Evolutionary conservation across 2,888 invertebrate genomes (phyloP).

Genomic region (Lochmaea crataegi): DNA sequence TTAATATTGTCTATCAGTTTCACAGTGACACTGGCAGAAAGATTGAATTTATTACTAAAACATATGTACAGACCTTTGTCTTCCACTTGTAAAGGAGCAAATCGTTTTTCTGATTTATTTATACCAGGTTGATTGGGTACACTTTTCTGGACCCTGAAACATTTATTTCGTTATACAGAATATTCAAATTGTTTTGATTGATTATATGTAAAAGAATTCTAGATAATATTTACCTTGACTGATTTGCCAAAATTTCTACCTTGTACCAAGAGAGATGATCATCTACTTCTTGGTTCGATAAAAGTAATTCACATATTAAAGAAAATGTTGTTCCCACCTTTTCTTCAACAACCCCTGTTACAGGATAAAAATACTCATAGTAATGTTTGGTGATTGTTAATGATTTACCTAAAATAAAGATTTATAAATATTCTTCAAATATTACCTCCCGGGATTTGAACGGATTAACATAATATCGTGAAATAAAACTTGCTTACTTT

Average conservation of each 20-base stretch:
- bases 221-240: conserved; percentile 39
- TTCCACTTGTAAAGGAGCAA: conserved; percentile 55
- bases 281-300: conserved; percentile 51
- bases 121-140: conserved; percentile 42
- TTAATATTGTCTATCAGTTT: conserved; percentile 53
- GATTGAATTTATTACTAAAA: conserved; percentile 59
- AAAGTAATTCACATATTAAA: conserved; percentile 59
- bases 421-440: conserved; percentile 14
- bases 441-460: conserved; percentile 20
- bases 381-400: conserved; percentile 59
- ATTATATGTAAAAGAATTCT: neutral
- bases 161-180: neutral
- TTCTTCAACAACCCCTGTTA: conserved; percentile 56
- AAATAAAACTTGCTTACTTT: conserved; percentile 47
- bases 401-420: conserved; percentile 51
- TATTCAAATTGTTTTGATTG: too few species aligned
- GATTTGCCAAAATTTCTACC: conserved; percentile 42
- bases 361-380: conserved; percentile 57
- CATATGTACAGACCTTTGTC: conserved; percentile 61
- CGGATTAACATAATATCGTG: neutral
- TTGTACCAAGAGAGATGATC: conserved; percentile 59
- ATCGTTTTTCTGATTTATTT: conserved; percentile 58
- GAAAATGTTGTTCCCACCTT: conserved; percentile 59
- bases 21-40: conserved; percentile 56
- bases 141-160: conserved; percentile 40